These are phyloP conservation scores for Myodes glareolus DNA, from an alignment of 2,113 vertebrate genomes.

Conservation along the genomic window DNA sequence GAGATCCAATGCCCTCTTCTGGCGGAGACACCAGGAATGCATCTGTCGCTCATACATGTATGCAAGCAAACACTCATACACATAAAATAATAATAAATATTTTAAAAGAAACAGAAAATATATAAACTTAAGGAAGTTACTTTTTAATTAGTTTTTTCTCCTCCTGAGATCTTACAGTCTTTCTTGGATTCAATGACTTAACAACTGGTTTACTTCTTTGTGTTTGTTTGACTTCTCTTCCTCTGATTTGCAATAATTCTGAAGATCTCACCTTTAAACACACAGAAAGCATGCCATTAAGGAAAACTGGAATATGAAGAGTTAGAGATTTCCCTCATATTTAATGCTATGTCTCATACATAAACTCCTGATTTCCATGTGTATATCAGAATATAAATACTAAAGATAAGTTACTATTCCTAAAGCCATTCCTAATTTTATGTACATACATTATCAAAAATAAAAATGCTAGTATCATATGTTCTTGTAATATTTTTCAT, in stretches of 20 bases:
- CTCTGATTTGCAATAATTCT: slow-evolving; percentile 82
- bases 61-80: neutral
- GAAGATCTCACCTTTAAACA: slow-evolving; percentile 78
- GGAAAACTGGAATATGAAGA: neutral
- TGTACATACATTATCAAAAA: neutral
- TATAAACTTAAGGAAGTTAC: slow-evolving; percentile 76
- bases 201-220: slow-evolving; percentile 64
- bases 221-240: slow-evolving; percentile 64
- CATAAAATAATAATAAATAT: neutral
- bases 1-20: neutral
- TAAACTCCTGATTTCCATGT: slow-evolving; percentile 32
- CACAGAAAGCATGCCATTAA: slow-evolving; percentile 52
- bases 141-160: slow-evolving; percentile 76
- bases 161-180: slow-evolving; percentile 56
- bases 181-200: neutral
- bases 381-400: slow-evolving; percentile 32
- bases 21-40: neutral
- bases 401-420: neutral
- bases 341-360: slow-evolving; percentile 34
- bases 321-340: slow-evolving; percentile 39
- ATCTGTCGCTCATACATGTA: neutral
- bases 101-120: neutral
- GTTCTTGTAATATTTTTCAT: slow-evolving; percentile 23
- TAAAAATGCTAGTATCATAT: slow-evolving; percentile 45
- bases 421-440: slow-evolving; percentile 50